phyloP scores from a whole-genome alignment of 2,888 invertebrate species.

The Serripes groenlandicus region DNA sequence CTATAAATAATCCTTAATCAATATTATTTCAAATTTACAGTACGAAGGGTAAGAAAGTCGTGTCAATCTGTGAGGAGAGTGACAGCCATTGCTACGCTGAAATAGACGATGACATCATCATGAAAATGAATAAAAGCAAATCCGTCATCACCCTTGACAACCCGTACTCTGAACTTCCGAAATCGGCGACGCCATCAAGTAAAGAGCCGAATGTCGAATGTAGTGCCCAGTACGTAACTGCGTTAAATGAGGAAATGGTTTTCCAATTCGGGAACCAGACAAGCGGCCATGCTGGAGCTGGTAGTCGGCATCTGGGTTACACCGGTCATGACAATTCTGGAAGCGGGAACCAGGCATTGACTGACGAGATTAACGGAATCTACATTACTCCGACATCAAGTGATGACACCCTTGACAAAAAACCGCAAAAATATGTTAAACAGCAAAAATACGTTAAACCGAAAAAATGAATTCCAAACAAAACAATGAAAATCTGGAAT shows the following conservation, averaged over 20 bases:
- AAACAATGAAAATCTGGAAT: too few relatives aligned
- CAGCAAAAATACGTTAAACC: too few relatives aligned
- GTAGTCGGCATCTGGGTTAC: too few relatives aligned
- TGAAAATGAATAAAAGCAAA: slow-evolving; percentile 6
- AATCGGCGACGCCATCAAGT: not conserved
- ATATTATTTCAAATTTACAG: too few relatives aligned
- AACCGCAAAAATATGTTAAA: slow-evolving; percentile 11
- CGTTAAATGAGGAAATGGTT: not conserved
- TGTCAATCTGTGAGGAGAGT: not conserved
- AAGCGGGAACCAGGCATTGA: not conserved
- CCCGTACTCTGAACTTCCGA: slow-evolving; percentile 18
- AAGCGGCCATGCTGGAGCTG: too few relatives aligned
- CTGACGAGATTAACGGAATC: not conserved
- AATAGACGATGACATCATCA: not conserved
- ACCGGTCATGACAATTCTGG: not conserved
- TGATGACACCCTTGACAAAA: not conserved
- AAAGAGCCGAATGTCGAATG: not conserved
- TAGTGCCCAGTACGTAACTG: not conserved
- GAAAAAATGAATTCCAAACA: too few relatives aligned
- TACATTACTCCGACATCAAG: not conserved
- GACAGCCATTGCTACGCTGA: slow-evolving; percentile 9
- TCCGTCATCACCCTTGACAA: slow-evolving; percentile 5
- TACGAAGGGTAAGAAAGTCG: too few relatives aligned
- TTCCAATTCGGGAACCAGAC: slow-evolving; percentile 10
- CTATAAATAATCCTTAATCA: too few relatives aligned